Base-by-base conservation (phyloP, 2,113 vertebrate species). In the Nothoprocta pentlandii region DNA sequence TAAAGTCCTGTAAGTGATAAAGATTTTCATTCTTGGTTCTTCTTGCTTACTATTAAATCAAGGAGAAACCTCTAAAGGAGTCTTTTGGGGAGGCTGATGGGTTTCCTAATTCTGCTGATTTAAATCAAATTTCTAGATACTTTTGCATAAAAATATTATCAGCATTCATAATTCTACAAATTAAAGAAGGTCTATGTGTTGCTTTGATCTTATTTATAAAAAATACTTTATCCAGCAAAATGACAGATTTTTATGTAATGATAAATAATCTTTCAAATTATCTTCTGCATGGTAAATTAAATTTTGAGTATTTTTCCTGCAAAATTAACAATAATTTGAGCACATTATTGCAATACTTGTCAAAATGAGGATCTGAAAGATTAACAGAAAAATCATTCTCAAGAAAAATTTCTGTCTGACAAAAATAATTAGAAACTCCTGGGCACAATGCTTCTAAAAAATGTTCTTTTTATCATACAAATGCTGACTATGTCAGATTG, bases 211-310 rank as follows among this genome's bases (percentile, higher is more conserved):
- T 90, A 41, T 59, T 59, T 78, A 21, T 12, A 89, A 93, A 88
- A 81, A 67, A 2, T 80, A 36, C 17, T 23, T 67, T 42, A 54
- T 36, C 19, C 10, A 87, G 71, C 46, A 36, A 89, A 87, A 94
- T 54, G 23, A 70, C 71, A 80, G 16, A 81, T 53, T 85, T 92
- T 34, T 49, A 36, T 53, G 54, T 4, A 63, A 25, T 46, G 54
- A 87, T n/a, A 80, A 79, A 74, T 81, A 87, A 26, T 80, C 53
- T 83, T 91, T 87, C 59, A 70, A 61, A 74, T 87, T 70, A 77
- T 26, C 82, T 93, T 82, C 54, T 91, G 34, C 44, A 41, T 85
- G 6, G 87, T 79, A 70, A 92, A 95, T 91, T 82, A 87, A 85
- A 30, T 39, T 71, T 3, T 53, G 54, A 92, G 25, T 85, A 85